These are phyloP conservation scores for Pterocles orientalis DNA, from an alignment of 2,113 vertebrate genomes.

Conservation along the genomic window DNA sequence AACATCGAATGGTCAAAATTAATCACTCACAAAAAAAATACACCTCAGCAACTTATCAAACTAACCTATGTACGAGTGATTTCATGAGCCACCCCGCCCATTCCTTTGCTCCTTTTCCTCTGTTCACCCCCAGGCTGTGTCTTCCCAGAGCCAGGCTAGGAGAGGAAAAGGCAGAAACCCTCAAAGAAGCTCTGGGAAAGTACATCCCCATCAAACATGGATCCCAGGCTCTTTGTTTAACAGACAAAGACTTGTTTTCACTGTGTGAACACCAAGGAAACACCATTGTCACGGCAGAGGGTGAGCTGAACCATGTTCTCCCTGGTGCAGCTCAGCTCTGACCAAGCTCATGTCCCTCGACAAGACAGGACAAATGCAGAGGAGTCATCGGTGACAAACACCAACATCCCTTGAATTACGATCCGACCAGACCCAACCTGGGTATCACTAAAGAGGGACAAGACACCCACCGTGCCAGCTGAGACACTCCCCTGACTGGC, in stretches of 20 bases:
- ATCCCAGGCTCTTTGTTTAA: neutral
- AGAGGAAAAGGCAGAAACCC: neutral
- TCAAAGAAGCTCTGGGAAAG: neutral
- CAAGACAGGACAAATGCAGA: neutral
- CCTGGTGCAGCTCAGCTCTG: neutral
- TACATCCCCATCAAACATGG: rapidly evolving
- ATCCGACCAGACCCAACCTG: neutral
- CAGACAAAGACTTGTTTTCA: neutral
- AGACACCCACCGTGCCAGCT: neutral
- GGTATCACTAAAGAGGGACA: neutral
- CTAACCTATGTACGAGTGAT: rapidly evolving
- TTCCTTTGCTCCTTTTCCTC: neutral
- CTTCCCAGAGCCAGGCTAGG: neutral
- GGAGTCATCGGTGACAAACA: neutral
- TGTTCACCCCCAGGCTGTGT: neutral
- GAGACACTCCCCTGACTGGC: neutral
- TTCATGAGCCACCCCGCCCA: neutral
- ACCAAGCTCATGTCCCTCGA: neutral
- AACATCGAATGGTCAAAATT: neutral
- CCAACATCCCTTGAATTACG: neutral
- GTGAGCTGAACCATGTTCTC: neutral
- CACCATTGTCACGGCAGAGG: neutral
- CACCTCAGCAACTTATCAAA: neutral
- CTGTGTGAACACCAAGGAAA: neutral
- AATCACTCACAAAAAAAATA: neutral